phyloP scores from a whole-genome alignment of 2,888 invertebrate genomes.

The Tetanocera ferruginea region DNA sequence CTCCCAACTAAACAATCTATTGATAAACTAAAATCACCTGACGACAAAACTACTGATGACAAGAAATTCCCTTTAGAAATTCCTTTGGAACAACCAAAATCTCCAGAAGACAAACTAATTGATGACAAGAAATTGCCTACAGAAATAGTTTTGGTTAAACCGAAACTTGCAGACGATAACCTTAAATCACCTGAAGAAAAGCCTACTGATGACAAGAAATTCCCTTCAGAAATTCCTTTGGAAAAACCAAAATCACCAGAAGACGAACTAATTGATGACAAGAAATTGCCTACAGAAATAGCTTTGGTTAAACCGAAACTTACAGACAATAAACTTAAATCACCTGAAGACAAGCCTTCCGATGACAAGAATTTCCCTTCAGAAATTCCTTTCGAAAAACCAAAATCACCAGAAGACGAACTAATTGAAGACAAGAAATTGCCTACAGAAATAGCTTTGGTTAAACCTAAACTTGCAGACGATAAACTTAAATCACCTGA shows the following conservation, averaged over 20 bases:
- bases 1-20: too few relatives aligned
- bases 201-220: too few relatives aligned
- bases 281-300: too few relatives aligned
- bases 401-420: neutral
- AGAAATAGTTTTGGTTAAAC: neutral
- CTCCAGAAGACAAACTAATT: neutral
- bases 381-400: neutral
- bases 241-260: too few relatives aligned
- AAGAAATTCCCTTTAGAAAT: neutral
- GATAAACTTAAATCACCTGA: too few relatives aligned
- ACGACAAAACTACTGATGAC: neutral
- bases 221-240: too few relatives aligned
- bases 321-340: too few relatives aligned
- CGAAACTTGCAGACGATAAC: too few relatives aligned
- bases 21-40: neutral
- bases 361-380: too few relatives aligned
- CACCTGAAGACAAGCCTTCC: too few relatives aligned
- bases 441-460: neutral
- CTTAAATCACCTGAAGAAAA: neutral
- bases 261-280: too few relatives aligned
- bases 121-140: neutral
- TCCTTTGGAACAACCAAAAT: neutral
- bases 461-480: conserved; percentile 29
- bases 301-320: too few relatives aligned
- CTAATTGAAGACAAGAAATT: neutral